Evolutionary conservation across 2,113 vertebrate genomes (phyloP).

Genomic region (Hydropotes inermis): DNA sequence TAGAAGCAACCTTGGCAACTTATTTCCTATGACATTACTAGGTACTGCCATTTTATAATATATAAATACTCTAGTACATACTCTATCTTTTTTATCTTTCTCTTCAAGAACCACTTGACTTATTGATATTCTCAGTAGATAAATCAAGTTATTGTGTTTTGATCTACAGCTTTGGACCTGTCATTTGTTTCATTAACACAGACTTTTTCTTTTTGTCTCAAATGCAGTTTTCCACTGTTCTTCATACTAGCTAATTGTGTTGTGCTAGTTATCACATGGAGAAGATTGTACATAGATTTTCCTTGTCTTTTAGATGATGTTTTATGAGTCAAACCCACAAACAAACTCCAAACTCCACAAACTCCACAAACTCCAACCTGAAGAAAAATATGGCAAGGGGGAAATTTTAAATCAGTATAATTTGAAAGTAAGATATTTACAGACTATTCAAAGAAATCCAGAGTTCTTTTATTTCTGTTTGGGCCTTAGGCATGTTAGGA

Average conservation of each 20-base stretch:
- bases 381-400: neutral
- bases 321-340: neutral
- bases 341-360: neutral
- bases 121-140: neutral
- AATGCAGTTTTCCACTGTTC: neutral
- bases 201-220: neutral
- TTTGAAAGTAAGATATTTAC: constrained; percentile 13
- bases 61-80: neutral
- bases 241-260: neutral
- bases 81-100: neutral
- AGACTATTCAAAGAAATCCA: neutral
- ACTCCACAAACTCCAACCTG: neutral
- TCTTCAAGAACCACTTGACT: neutral
- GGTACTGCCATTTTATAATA: neutral
- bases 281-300: neutral
- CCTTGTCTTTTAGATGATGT: neutral
- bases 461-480: constrained; percentile 29
- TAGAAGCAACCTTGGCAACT: neutral
- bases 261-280: neutral
- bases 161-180: neutral
- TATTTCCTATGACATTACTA: neutral
- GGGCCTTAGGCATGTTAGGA: neutral
- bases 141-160: neutral
- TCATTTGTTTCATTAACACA: neutral
- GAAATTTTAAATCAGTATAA: neutral